Evolutionary conservation across 1,140 invertebrate genomes (phyloP).

Genomic region (Thaumetopoea pityocampa): DNA sequence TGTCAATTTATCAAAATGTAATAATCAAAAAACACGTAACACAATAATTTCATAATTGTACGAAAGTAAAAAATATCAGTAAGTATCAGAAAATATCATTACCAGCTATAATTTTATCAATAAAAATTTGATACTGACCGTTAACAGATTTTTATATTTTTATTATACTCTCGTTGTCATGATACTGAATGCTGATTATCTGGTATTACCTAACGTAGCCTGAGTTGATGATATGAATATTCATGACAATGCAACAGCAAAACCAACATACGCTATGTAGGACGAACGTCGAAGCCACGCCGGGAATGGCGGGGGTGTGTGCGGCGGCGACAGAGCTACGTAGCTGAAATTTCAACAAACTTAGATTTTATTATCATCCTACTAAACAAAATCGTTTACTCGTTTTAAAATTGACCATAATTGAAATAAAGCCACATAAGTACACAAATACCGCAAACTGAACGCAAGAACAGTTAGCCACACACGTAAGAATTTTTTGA

Average conservation of each 20-base stretch:
- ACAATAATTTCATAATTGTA: not conserved
- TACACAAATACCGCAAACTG: slow-evolving; percentile 4
- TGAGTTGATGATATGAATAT: slow-evolving; percentile 27
- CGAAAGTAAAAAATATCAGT: not conserved
- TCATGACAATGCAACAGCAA: slow-evolving; percentile 24
- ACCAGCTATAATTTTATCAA: slow-evolving; percentile 6
- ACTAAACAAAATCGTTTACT: slow-evolving; percentile 18
- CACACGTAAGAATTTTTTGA: no score
- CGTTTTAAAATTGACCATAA: slow-evolving; percentile 1
- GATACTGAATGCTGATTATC: slow-evolving; percentile 23
- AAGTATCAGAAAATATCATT: not conserved
- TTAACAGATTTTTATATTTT: slow-evolving; percentile 7
- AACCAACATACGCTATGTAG: slow-evolving; percentile 34
- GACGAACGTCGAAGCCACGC: slow-evolving; percentile 42
- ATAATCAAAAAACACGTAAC: not conserved
- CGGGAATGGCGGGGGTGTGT: slow-evolving; percentile 33
- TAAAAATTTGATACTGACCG: slow-evolving; percentile 1
- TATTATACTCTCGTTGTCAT: slow-evolving; percentile 7
- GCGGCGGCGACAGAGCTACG: slow-evolving; percentile 36
- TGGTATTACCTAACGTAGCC: slow-evolving; percentile 21
- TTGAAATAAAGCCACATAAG: slow-evolving; percentile 2
- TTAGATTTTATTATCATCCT: slow-evolving; percentile 22
- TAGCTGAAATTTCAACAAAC: slow-evolving; percentile 44
- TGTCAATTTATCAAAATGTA: no score
- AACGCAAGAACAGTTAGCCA: no score